A percentile compares a stretch with the other conserved stretches of the same genome.
These are phyloP conservation scores for Lithophane socia DNA, from an alignment of 2,888 invertebrate species.

Conservation along the genomic window DNA sequence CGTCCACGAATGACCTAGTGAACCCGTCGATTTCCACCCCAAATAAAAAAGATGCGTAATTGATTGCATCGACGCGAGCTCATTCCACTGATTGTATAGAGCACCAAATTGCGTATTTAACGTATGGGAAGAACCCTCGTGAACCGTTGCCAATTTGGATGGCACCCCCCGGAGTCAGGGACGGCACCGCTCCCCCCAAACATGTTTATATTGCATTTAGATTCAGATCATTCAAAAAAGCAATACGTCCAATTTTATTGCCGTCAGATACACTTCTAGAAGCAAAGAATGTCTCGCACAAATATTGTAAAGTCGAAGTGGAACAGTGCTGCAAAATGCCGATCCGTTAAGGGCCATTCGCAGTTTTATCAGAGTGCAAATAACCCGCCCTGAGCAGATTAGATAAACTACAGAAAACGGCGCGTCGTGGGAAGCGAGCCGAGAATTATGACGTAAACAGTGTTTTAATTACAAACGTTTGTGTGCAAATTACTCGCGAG, in stretches of 20 bases:
- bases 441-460: conserved; percentile 72
- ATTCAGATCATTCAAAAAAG: conserved; percentile 77
- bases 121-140: conserved; percentile 87
- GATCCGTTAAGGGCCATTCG: conserved; percentile 84
- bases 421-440: conserved; percentile 78
- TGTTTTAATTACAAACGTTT: conserved; percentile 72
- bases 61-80: conserved; percentile 87
- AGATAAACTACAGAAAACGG: conserved; percentile 85
- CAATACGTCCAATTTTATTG: conserved; percentile 68
- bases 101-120: conserved; percentile 89
- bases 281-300: conserved; percentile 50
- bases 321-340: conserved; percentile 78
- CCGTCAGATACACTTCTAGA: conserved; percentile 47
- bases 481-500: conserved; percentile 68
- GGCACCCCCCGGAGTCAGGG: conserved; percentile 73
- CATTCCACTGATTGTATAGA: conserved; percentile 88
- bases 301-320: conserved; percentile 64
- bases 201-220: conserved; percentile 82
- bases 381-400: conserved; percentile 86
- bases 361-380: conserved; percentile 87
- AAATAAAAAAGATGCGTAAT: conserved; percentile 86
- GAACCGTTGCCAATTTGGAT: conserved; percentile 87
- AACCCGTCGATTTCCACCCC: conserved; percentile 75
- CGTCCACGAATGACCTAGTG: conserved; percentile 77
- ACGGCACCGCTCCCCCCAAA: conserved; percentile 72